phyloP scores from a whole-genome alignment of 1,140 invertebrate genomes.

The Stenopsyche tienmushanensis region DNA sequence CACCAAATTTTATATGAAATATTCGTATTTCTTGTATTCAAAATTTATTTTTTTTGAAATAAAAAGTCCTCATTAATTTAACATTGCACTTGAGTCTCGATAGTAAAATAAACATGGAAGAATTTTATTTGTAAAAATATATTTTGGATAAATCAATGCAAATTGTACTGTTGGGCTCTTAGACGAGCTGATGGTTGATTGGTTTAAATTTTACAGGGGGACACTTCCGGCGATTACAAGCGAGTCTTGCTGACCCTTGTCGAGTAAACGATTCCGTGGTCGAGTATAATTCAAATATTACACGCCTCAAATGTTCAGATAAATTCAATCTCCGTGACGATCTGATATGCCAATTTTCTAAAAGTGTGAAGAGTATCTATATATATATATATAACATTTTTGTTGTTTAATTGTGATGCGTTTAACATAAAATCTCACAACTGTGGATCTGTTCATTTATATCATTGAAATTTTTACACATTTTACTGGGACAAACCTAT shows the following conservation, averaged over 20 bases:
- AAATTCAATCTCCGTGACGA: not conserved
- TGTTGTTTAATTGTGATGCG: too few relatives aligned
- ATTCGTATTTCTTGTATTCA: too few relatives aligned
- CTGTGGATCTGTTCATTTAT: too few relatives aligned
- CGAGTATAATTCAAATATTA: not conserved
- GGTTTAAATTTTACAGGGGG: constrained; percentile 67
- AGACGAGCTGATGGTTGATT: constrained; percentile 30
- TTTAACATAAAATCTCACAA: too few relatives aligned
- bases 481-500: constrained; percentile 11
- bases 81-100: too few relatives aligned
- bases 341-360: not conserved
- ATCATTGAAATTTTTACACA: too few relatives aligned
- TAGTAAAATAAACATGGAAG: too few relatives aligned
- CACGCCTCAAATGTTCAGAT: not conserved
- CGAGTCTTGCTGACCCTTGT: constrained; percentile 80
- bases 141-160: constrained; percentile 6
- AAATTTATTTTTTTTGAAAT: too few relatives aligned
- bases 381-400: too few relatives aligned
- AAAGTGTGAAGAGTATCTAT: not conserved
- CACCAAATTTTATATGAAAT: too few relatives aligned
- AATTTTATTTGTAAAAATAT: not conserved
- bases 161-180: constrained; percentile 17
- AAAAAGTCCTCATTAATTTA: too few relatives aligned
- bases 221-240: constrained; percentile 91
- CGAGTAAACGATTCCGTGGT: constrained; percentile 57